Base-by-base conservation (phyloP, 2,113 vertebrate genomes). In the Stegostoma tigrinum region DNA sequence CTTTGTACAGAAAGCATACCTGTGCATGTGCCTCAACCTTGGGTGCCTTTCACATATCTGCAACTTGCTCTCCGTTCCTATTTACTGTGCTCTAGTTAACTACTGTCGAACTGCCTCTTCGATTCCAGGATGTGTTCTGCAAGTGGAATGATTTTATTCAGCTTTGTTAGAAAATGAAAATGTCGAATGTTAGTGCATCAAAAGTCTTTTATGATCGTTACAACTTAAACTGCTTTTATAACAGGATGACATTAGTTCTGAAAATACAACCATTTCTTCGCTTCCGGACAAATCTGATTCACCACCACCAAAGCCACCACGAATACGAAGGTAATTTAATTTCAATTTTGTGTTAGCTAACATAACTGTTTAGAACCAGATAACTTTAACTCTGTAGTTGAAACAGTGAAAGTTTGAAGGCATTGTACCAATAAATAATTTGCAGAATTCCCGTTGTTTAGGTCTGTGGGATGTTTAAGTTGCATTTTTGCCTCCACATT, bases 251-350 rank as follows among this genome's bases (percentile, higher is more conserved):
- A 98, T 98, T 96, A 99, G 98, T 96, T 97, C 98, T 68, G 98
- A 98, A 97, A 98, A 98, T 96, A 96, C 97, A 21, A 96, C 97
- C 96, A 97, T 97, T 87, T 98, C 98, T 45, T 97, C 98, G 95
- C 98, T 98, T 23, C 97, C 98, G 95, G 98, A 99, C 66, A 98
- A 98, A 96, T 98, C 98, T 97, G 99, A 99, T 97, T 98, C 98
- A 17, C 99, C 99, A 2, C 99, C 99, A 96, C 99, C 99, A 68
- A 99, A 99, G 97, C 99, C 99, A 95, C 99, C 99, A 72, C 97
- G 99, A 95, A 98, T 99, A 72, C 98, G 99, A 97, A 99, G 98
- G 99, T 99, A 96, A 86, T 14, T 67, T 48, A n/a, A 42, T 67
- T 80, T 68, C 34, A 66, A 15, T 67, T 45, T 19, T 80, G 21